A percentile compares a stretch with the other conserved stretches of the same genome.
These are phyloP conservation scores for Chrysopa pallens DNA, from an alignment of 1,140 invertebrate species.

Conservation along the genomic window DNA sequence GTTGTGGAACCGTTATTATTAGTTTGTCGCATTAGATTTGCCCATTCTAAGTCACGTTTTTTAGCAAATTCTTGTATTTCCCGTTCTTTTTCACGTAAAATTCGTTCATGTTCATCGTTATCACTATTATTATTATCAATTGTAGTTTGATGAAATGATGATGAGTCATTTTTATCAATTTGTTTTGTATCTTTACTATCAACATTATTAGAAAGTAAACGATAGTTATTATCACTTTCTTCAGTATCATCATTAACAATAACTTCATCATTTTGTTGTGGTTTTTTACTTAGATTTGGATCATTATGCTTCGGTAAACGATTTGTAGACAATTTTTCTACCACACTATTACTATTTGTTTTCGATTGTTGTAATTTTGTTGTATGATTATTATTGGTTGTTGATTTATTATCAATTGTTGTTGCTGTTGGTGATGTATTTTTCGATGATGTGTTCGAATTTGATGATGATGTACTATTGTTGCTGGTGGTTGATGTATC, in stretches of 20 bases:
- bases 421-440: not conserved
- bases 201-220: not conserved
- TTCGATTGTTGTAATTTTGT: slow-evolving; percentile 12
- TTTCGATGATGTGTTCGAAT: not conserved
- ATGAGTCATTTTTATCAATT: slow-evolving; percentile 15
- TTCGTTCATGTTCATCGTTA: not conserved
- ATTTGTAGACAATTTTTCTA: slow-evolving; percentile 15
- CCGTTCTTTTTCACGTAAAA: too few species aligned
- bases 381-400: not conserved
- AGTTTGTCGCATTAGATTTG: slow-evolving; percentile 1
- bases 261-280: slow-evolving; percentile 1
- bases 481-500: not conserved
- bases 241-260: not conserved
- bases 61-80: slow-evolving; percentile 19
- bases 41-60: slow-evolving; percentile 20
- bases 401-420: not conserved
- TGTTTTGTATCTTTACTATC: slow-evolving; percentile 17
- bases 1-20: too few species aligned
- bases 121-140: not conserved
- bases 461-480: not conserved
- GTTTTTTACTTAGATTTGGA: slow-evolving; percentile 6
- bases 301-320: slow-evolving; percentile 2
- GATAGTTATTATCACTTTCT: slow-evolving; percentile 8
- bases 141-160: not conserved
- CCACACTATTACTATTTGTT: slow-evolving; percentile 15